phyloP scores from a whole-genome alignment of 2,113 vertebrate species.

The Dissostichus mawsoni region DNA sequence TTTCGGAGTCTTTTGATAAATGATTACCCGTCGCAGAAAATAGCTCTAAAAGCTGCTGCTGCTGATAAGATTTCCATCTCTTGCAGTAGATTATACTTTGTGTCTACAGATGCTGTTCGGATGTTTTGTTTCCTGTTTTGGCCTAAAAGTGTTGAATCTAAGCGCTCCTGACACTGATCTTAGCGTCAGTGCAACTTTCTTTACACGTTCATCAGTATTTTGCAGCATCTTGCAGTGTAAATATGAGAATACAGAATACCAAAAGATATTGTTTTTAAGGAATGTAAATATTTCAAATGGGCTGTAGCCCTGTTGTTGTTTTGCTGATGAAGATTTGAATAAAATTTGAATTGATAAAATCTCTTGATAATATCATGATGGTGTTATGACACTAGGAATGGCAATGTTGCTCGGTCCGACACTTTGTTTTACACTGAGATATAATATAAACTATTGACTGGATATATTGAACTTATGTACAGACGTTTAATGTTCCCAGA shows the following conservation, averaged over 20 bases:
- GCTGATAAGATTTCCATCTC: constrained; percentile 51
- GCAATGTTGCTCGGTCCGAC: not conserved
- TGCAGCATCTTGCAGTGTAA: constrained; percentile 52
- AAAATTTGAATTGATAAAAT: constrained; percentile 26
- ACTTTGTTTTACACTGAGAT: not conserved
- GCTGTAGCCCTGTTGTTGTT: constrained; percentile 12
- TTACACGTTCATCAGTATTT: constrained; percentile 41
- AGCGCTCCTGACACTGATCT: constrained; percentile 40
- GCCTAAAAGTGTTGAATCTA: constrained; percentile 19
- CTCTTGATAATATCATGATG: constrained; percentile 1
- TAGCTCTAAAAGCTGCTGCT: constrained; percentile 39
- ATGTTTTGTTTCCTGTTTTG: constrained; percentile 9
- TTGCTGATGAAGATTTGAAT: constrained; percentile 29
- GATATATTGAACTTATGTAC: not conserved
- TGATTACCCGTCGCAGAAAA: not conserved
- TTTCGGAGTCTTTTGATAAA: constrained; percentile 41
- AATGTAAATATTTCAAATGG: constrained; percentile 56
- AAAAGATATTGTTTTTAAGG: constrained; percentile 28
- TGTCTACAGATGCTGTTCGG: constrained; percentile 15
- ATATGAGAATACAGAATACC: constrained; percentile 37
- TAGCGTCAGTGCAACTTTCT: constrained; percentile 32
- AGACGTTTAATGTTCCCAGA: not conserved
- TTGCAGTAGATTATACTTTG: constrained; percentile 9
- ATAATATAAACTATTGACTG: not conserved
- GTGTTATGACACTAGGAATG: too few species aligned